Evolutionary conservation across 2,797 vertebrate genomes (phyloP).

Genomic region (Eulemur albifrons): DNA sequence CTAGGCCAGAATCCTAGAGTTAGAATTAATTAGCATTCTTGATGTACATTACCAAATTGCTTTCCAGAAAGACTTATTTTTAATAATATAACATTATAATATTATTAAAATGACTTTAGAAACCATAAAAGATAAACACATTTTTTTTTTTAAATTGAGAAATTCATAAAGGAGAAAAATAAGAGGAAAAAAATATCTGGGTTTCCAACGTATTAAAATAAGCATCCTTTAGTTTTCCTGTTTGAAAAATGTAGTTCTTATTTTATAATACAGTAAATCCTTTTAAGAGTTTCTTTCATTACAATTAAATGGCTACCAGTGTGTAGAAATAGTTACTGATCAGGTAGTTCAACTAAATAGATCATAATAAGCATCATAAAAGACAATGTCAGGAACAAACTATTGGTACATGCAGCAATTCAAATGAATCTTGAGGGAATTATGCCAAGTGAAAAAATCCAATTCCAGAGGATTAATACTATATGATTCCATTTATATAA

Average conservation of each 20-base stretch:
- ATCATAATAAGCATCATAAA: background rate
- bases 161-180: background rate
- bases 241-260: background rate
- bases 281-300: constrained; percentile 13
- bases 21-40: constrained; percentile 19
- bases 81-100: background rate
- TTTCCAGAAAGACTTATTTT: constrained; percentile 17
- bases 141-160: background rate
- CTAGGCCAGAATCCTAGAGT: background rate
- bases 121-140: background rate
- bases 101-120: background rate
- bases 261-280: background rate
- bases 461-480: background rate
- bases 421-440: constrained; percentile 12
- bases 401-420: background rate
- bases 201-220: background rate
- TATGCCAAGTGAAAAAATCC: background rate
- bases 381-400: background rate
- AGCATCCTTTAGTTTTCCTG: background rate
- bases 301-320: background rate
- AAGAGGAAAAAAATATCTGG: background rate
- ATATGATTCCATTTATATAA: background rate
- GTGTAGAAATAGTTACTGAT: constrained; percentile 14
- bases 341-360: background rate
- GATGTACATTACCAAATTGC: background rate